phyloP scores from a whole-genome alignment of 2,888 invertebrate species.

The Minunthozetes semirufus region DNA sequence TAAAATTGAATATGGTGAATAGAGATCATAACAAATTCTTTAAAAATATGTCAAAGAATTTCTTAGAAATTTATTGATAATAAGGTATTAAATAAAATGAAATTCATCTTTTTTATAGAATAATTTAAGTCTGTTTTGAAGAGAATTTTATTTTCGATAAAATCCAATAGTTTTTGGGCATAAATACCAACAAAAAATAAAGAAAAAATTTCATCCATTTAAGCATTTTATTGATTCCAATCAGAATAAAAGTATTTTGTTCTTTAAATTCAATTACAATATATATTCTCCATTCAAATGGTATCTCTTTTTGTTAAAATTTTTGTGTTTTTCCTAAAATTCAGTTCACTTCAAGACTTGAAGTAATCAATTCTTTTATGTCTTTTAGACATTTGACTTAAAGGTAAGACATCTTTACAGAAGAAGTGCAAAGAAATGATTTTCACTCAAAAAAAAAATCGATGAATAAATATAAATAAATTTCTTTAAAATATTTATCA shows the following conservation, averaged over 20 bases:
- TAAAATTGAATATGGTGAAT: too few species aligned
- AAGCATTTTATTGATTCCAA: not conserved
- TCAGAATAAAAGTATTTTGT: not conserved
- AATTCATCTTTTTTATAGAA: too few species aligned
- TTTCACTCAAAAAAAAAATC: not conserved
- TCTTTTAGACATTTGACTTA: not conserved
- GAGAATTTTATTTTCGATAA: too few species aligned
- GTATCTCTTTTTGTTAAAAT: not conserved
- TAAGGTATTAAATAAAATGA: too few species aligned
- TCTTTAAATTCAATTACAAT: not conserved
- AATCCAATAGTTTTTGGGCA: too few species aligned
- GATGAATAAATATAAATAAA: not conserved
- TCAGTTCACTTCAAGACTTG: not conserved
- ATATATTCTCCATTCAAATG: not conserved
- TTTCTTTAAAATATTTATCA: not conserved
- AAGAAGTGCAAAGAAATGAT: not conserved
- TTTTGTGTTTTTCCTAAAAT: not conserved
- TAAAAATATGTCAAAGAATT: too few species aligned
- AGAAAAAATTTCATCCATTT: too few species aligned
- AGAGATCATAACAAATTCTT: too few species aligned
- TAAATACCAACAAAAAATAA: too few species aligned
- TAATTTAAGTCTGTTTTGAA: too few species aligned
- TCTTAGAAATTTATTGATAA: too few species aligned
- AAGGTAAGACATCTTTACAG: not conserved
- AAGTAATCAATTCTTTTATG: not conserved